phyloP scores from a whole-genome alignment of 2,888 invertebrate genomes.

The Tetrapedia diversipes region DNA sequence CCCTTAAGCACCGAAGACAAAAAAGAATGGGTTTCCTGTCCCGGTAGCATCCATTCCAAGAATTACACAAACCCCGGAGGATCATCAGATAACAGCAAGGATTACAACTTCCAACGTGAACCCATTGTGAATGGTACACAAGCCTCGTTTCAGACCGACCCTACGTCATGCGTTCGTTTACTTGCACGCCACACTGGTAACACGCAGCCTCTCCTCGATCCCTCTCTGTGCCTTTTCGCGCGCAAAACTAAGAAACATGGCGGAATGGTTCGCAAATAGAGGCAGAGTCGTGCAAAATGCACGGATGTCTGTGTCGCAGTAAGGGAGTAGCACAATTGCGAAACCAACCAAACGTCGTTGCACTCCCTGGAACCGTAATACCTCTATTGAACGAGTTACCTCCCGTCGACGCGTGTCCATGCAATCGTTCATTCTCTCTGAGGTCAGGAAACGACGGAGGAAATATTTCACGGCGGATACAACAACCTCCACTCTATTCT shows the following conservation, averaged over 20 bases:
- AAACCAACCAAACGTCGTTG: background rate
- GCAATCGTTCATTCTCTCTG: conserved; percentile 7
- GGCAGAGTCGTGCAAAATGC: background rate
- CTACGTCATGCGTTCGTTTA: too few species aligned
- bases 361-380: background rate
- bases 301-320: conserved; percentile 1
- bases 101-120: conserved; percentile 5
- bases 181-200: too few species aligned
- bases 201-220: too few species aligned
- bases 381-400: background rate
- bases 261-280: background rate
- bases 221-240: too few species aligned
- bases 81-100: background rate
- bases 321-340: conserved; percentile 10
- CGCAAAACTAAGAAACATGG: background rate
- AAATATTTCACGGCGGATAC: conserved; percentile 12
- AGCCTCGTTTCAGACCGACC: background rate
- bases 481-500: conserved; percentile 17
- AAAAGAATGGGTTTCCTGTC: background rate
- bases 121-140: conserved; percentile 4
- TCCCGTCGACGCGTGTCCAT: background rate
- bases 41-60: background rate
- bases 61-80: background rate
- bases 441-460: background rate
- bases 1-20: too few species aligned